Base-by-base conservation (phyloP, 2,797 vertebrate genomes). In the Clarias laeviceps region DNA sequence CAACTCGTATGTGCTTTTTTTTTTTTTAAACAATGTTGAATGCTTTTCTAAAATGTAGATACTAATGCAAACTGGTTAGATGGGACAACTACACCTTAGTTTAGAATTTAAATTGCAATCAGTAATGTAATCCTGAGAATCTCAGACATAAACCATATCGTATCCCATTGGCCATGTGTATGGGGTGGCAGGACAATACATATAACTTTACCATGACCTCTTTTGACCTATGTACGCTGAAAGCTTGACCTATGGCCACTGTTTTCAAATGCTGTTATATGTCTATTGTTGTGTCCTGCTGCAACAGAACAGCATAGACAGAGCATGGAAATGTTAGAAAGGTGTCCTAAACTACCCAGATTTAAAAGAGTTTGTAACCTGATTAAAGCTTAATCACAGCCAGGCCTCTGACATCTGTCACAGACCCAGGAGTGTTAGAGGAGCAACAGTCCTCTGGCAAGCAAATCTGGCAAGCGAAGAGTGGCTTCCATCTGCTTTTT, bases 401-500 rank as follows among this genome's bases (percentile, higher is more conserved):
- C 37, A 40, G 59, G 20, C 8, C 50, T 82, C 62, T 77, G 85
- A 82, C 81, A 83, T 78, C n/a, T 68, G 45, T 37, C 37, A 72
- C 45, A 57, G 66, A 29, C 65, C 62, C 70, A 69, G 27, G 27
- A 68, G 32, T 77, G 62, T 40, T 69, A 86, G 34, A 78, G 8
- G 81, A 65, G 32, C 81, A 82, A 56, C 27, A 65, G 50, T 50
- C 50, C 11, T 50, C 50, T 50, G 50, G 50, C 50, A 50, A 12
- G 50, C 11, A 34, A 77, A 74, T 69, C 72, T 37, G 78, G 20
- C 73, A 82, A 37, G 73, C 5, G 14, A 50, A 50, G 50, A 34
- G 40, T 79, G 29, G 40, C 56, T 54, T 64, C 57, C 65, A 68
- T 86, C 85, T 78, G 85, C 54, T 82, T 68, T 78, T 9, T 78